Base-by-base conservation (phyloP, 2,113 vertebrate genomes). In the Paracanthobrama guichenoti region DNA sequence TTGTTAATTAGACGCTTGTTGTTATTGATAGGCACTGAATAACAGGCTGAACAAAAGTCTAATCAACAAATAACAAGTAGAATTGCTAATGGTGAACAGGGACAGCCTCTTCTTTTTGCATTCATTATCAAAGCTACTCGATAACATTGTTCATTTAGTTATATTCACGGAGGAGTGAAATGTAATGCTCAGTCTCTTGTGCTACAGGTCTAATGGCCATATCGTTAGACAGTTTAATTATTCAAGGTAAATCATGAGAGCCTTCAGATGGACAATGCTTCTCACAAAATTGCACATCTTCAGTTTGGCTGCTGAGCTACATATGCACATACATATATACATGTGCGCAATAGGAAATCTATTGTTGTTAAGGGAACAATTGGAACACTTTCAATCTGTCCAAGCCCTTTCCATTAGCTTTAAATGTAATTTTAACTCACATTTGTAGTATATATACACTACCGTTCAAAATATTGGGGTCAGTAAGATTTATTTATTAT, bases 241-340 rank as follows among this genome's bases (percentile, higher is more conserved):
- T 39, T 57, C 31, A 59, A n/a, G 4, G 18, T 28, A 39, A n/a
- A 77, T 77, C 28, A 57, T 20, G 24, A 35, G 74, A 31, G 8
- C 53, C 35, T 57, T 76, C 3, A 20, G 48, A 55, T 31, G 26
- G 24, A 35, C 72, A 16, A 0, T 31, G 46, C 48, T 55, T 26
- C 55, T 76, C 16, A 35, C 28, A 11, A 55, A 76, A 76, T 55
- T 55, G 26, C 50, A 22, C 74, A 77, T 57, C 10, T 76, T 76
- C 9, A 35, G 26, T 39, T n/a, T 77, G 28, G 10, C 12, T 59
- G 75, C 53, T 59, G 28, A 77, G 20, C 50, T 77, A 11, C 44
- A 26, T 73, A 48, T 73, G 31, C 55, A 10, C 31, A 67, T 3
- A 18, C 11, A 18, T 39, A 6, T 6, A 39, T 39, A 39, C 35